Evolutionary conservation across 2,113 vertebrate species (phyloP).

Genomic region (Sylvietta virens): DNA sequence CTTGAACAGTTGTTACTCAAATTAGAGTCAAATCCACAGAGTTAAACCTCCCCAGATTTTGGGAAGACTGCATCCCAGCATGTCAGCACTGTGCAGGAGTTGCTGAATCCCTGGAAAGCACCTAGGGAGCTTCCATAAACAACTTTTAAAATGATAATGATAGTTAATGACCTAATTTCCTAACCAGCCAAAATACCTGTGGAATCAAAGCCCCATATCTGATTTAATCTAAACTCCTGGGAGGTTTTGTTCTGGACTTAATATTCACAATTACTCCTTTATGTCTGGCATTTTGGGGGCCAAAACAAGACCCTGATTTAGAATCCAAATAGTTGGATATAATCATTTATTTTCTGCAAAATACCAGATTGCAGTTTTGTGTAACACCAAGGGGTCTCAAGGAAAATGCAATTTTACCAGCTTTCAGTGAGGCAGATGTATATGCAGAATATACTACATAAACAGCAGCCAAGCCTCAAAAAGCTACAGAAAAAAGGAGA

Average conservation of each 20-base stretch:
- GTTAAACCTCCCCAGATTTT: neutral
- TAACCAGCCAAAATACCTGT: constrained; percentile 47
- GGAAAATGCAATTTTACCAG: neutral
- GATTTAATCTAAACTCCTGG: constrained; percentile 55
- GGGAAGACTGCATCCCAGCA: neutral
- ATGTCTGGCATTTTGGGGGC: constrained; percentile 7
- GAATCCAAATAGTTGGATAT: neutral
- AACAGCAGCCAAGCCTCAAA: neutral
- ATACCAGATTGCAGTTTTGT: neutral
- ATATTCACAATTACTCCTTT: constrained; percentile 27
- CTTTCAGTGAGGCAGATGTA: neutral
- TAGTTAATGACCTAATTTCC: constrained; percentile 63
- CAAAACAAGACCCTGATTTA: constrained; percentile 12
- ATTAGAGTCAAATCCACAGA: neutral
- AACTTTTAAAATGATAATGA: constrained; percentile 48
- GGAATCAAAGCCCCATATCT: constrained; percentile 43
- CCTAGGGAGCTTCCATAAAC: constrained; percentile 59
- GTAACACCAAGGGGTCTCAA: neutral
- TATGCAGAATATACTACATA: neutral
- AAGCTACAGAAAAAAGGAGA: neutral
- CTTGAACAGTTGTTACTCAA: neutral
- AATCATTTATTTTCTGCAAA: constrained; percentile 1
- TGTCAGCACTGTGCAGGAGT: neutral
- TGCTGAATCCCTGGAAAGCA: constrained; percentile 63
- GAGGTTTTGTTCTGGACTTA: constrained; percentile 52